phyloP scores from a whole-genome alignment of 2,797 vertebrate species.

The Tragopan temminckii region DNA sequence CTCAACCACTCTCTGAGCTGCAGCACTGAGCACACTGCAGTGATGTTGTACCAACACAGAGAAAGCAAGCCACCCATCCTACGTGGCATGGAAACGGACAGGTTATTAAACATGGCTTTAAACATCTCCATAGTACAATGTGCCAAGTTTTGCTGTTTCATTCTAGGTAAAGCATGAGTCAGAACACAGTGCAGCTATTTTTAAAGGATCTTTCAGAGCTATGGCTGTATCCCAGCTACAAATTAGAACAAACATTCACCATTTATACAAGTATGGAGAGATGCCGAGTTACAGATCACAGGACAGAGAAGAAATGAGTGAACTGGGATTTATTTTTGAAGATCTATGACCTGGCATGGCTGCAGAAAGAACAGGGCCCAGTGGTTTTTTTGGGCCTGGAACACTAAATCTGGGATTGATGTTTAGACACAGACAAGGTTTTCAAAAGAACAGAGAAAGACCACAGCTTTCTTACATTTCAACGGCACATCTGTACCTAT shows the following conservation, averaged over 20 bases:
- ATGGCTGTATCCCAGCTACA: conserved; percentile 30
- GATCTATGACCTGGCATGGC: neutral
- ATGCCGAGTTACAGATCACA: neutral
- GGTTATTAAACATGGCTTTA: neutral
- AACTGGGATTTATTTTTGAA: neutral
- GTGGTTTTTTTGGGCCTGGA: neutral
- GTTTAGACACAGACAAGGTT: neutral
- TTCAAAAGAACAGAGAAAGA: neutral
- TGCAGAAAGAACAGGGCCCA: neutral
- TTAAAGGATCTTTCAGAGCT: neutral
- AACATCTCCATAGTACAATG: neutral
- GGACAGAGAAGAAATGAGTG: neutral
- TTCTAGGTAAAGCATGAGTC: conserved; percentile 30
- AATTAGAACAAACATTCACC: neutral
- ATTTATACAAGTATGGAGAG: neutral
- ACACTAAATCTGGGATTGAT: neutral
- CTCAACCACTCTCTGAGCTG: neutral
- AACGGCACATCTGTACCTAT: neutral
- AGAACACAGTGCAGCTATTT: conserved; percentile 26
- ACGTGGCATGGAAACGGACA: neutral
- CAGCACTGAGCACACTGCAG: neutral
- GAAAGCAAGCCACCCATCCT: neutral
- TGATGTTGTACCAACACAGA: neutral
- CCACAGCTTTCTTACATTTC: neutral
- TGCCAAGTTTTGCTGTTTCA: neutral